Conservation (phyloP, 2,113 vertebrate genomes). For the Pimephales promelas region DNA sequence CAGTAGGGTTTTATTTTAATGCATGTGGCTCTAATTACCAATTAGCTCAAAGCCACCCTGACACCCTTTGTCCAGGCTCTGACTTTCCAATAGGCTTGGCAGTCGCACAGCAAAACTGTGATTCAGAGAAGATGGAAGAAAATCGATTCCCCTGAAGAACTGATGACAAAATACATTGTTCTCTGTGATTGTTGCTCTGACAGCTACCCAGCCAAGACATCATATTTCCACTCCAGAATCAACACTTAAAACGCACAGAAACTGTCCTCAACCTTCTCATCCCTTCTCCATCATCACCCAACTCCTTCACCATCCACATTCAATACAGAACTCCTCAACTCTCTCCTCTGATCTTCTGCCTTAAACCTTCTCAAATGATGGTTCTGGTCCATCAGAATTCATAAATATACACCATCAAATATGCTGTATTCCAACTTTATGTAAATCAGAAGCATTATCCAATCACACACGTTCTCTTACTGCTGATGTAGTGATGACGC, state of each 20-base stretch:
- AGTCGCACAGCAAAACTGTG: background rate
- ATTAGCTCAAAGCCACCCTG: background rate
- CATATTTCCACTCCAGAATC: conserved; percentile 25
- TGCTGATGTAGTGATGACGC: no score
- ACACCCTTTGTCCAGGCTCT: background rate
- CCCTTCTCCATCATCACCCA: background rate
- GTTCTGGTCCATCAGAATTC: background rate
- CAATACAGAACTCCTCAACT: background rate
- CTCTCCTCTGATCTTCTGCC: background rate
- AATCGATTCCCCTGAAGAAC: conserved; percentile 1
- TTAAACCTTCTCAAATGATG: background rate
- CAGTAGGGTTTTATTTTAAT: background rate
- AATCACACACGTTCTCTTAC: no score
- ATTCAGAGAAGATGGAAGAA: background rate
- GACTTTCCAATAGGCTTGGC: background rate
- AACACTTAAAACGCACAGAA: background rate
- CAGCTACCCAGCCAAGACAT: conserved; percentile 27
- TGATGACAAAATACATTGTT: conserved; percentile 1
- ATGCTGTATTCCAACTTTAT: no score
- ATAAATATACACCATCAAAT: background rate
- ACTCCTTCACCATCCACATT: background rate
- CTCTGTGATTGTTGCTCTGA: conserved; percentile 4
- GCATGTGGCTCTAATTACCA: background rate
- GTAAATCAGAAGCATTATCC: no score
- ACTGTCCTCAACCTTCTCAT: conserved; percentile 5